Base-by-base conservation (phyloP, 1,140 invertebrate species). In the Dufourea novaeangliae region DNA sequence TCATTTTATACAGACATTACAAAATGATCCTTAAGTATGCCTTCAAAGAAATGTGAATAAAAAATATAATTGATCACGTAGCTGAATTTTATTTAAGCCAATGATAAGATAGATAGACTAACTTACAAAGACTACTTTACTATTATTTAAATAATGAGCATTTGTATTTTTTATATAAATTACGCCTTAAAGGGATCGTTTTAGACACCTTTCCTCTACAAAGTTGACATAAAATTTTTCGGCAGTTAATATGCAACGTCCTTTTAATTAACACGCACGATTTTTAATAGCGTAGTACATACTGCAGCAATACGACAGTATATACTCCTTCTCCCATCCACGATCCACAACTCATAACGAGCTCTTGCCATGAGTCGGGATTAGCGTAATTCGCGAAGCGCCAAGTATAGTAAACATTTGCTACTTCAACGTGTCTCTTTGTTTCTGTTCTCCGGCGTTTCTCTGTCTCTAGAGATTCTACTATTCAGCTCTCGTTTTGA, bases 311-410 rank as follows among this genome's bases (percentile, higher is more conserved):
- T 10, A 22, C 10, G 32, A 41, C 22, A 34, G 39, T 44, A 11
- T 75, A 37, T 61, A 73, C 69, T 59, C 27, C 54, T 69, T 68
- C 29, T 37, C 39, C 37, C 41, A 22, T 11, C 22, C 64, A 6
- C 63, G 59, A 14, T 7, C 52, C 62, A 41, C 62, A 44, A 22
- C 10, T 37, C 41, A 34, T 61, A 74, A 74, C 37, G 62, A 44
- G 61, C 54, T 59, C 54, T 69, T 46, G 39, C 72, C 64, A 41
- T 57, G 54, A 69, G 74, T 76, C 52, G 68, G 83, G 83, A 89
- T 87, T 89, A 85, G 83, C 80, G 82, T 85, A 86, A 87, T 88
- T 86, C 84, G 82, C 67, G 73, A 68, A 84, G 72, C 83, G 52
- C 56, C 79, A 73, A 11, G 62, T 79, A 79, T 80, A 78, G 86